Conservation (phyloP, 2,888 invertebrate genomes). For the Gerris lacustris region DNA sequence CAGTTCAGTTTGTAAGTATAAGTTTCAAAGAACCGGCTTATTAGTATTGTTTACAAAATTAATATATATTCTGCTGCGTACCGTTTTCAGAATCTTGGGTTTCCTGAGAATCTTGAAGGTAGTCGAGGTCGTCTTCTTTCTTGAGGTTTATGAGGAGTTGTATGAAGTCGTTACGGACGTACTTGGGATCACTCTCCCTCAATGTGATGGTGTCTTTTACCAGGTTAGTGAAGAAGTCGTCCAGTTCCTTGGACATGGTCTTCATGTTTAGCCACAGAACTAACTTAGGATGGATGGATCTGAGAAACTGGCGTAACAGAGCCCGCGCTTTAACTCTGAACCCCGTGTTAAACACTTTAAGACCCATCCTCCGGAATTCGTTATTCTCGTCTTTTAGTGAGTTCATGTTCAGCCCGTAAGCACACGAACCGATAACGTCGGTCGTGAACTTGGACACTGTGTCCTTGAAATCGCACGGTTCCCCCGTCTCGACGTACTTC, state of each 20-base stretch:
- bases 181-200: constrained; percentile 29
- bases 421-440: constrained; percentile 40
- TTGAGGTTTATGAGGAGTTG: constrained; percentile 23
- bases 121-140: constrained; percentile 5
- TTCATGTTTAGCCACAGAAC: constrained; percentile 22
- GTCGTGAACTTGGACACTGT: constrained; percentile 37
- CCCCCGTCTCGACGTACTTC: constrained; percentile 10
- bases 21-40: not conserved
- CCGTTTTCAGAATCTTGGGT: not conserved
- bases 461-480: constrained; percentile 35
- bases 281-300: constrained; percentile 30
- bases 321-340: constrained; percentile 30
- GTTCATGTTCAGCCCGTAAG: constrained; percentile 39
- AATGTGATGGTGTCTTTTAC: constrained; percentile 25
- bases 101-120: not conserved
- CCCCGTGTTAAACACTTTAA: constrained; percentile 34
- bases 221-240: constrained; percentile 27
- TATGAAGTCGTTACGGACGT: constrained; percentile 26
- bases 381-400: constrained; percentile 35
- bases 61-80: not conserved
- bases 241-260: constrained; percentile 9
- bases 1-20: no score
- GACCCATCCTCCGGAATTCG: constrained; percentile 35
- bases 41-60: not conserved
- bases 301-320: not conserved